Evolutionary conservation across 2,797 vertebrate genomes (phyloP), one percentile per base, ranked within the genome.

Genomic region (Hoplostethus mediterraneus): DNA sequence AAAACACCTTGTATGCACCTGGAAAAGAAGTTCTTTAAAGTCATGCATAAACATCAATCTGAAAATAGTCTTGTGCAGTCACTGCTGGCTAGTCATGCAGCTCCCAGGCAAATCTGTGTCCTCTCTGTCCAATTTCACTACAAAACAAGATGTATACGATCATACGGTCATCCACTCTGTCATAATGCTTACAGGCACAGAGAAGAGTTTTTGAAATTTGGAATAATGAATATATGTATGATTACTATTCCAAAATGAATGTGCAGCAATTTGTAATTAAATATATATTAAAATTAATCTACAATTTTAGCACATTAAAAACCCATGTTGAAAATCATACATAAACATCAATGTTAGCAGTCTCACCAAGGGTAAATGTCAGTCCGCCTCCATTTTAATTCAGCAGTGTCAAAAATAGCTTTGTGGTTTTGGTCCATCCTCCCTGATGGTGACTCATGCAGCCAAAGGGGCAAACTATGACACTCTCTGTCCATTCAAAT

Each of bases 371-470:
- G 25, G 17, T 45, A 60, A 83, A 56, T 42, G 51, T 36, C 33
- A 57, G 16, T 1, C n/a, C 44, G 3, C 4, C 12, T 63, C 36
- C 30, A 31, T 42, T 67, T 57, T 38, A 42, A 62, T 51, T 68
- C 51, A 60, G n/a, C 10, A 1, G 30, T 44, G 47, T 59, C 45
- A 59, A 62, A 66, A 66, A 75, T 38, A 72, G 49, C 40, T 31
- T n/a, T 12, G 3, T 36, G 44, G 53, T 57, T 68, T 62, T 45
- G 12, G 63, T 17, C 42, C 3, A 21, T 28, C 31, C 30, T 58
- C 60, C 17, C 1, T 25, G 16, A 28, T 58, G 55, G 60, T 82
- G 79, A 82, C 8, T 84, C 67, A 82, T 56, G 31, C 13, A 36
- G 59, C 71, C 44, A 30, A 28, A 21, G 59, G 75, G 31, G 6